Evolutionary conservation across 2,797 vertebrate species (phyloP).

Genomic region (Sternarchorhynchus goeldii): DNA sequence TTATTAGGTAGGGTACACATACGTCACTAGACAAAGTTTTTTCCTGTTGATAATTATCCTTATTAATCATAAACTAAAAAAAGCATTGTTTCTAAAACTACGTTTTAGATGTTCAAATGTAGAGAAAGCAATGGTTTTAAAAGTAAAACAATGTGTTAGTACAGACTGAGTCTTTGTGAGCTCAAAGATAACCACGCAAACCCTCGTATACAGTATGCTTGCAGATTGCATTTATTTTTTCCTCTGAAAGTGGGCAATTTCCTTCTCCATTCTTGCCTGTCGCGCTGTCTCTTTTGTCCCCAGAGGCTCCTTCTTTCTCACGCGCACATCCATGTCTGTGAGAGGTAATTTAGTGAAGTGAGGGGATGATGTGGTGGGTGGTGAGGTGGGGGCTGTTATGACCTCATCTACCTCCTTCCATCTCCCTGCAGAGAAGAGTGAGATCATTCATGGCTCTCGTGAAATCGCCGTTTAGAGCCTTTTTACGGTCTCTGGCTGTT

Average conservation of each 20-base stretch:
- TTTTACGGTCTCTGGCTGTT: conserved; percentile 66
- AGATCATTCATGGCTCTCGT: conserved; percentile 74
- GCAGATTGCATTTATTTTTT: conserved; percentile 45
- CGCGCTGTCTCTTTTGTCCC: conserved; percentile 45
- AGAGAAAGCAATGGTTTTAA: neutral
- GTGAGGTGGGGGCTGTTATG: conserved; percentile 62
- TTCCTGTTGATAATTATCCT: too few species aligned
- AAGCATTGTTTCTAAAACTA: neutral
- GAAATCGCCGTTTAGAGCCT: conserved; percentile 67
- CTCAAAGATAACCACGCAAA: neutral
- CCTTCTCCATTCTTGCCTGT: conserved; percentile 28
- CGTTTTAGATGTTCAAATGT: neutral
- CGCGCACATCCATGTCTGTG: conserved; percentile 30
- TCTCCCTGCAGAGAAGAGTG: conserved; percentile 65
- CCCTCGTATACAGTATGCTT: neutral
- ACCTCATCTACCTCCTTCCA: conserved; percentile 70
- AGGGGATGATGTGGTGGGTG: conserved; percentile 51
- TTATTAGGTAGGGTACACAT: too few species aligned
- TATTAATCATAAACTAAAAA: neutral
- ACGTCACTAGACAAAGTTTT: too few species aligned
- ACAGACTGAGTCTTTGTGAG: conserved; percentile 39
- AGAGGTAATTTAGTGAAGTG: conserved; percentile 56
- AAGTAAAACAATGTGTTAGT: conserved; percentile 1
- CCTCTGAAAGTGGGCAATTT: conserved; percentile 27
- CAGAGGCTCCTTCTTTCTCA: conserved; percentile 42